Evolutionary conservation across 2,113 vertebrate species (phyloP).

Genomic region (Heterocephalus glaber): DNA sequence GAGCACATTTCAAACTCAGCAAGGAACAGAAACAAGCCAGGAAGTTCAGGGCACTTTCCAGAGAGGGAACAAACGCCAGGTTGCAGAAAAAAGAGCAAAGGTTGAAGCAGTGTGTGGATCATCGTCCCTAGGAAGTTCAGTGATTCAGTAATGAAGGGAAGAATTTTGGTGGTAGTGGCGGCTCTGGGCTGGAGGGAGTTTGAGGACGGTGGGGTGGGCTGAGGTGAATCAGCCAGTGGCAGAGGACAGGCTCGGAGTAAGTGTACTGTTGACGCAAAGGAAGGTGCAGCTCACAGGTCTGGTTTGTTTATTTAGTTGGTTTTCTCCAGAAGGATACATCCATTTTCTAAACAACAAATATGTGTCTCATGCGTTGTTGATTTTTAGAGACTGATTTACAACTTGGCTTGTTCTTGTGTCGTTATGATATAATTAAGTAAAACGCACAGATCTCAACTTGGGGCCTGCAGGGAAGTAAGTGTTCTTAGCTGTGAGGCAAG

Average conservation of each 20-base stretch:
- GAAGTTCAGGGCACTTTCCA: background rate
- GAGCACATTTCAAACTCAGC: background rate
- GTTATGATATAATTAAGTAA: background rate
- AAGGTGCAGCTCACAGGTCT: background rate
- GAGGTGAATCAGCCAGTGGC: background rate
- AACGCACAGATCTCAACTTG: background rate
- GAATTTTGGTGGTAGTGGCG: background rate
- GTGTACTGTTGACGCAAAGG: too few species aligned
- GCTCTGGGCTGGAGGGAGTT: background rate
- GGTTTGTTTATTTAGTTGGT: background rate
- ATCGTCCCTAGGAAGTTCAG: background rate
- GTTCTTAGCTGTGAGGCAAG: background rate
- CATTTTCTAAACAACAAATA: background rate
- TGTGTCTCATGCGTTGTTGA: background rate
- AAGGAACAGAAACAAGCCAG: too few species aligned
- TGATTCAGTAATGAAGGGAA: background rate
- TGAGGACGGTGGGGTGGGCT: background rate
- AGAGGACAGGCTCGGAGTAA: background rate
- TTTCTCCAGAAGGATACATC: constrained; percentile 20
- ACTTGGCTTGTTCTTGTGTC: constrained; percentile 5
- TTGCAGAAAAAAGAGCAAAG: background rate
- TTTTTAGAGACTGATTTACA: constrained; percentile 48
- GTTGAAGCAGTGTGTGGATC: background rate
- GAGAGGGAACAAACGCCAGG: background rate
- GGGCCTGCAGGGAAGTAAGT: background rate